Evolutionary conservation across 2,797 vertebrate species (phyloP).

Genomic region (Gadopsis marmoratus): DNA sequence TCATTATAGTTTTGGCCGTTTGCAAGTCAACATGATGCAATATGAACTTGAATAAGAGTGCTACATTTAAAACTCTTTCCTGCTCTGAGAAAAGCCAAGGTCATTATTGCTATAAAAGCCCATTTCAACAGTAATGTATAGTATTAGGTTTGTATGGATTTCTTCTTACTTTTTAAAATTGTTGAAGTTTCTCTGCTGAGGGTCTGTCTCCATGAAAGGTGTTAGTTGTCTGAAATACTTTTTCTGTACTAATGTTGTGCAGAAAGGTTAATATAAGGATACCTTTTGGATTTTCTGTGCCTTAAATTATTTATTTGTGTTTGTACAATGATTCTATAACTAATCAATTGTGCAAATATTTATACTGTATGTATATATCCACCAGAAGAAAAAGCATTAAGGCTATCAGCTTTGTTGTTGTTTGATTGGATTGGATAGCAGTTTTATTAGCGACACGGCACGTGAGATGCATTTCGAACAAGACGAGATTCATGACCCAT

Average conservation of each 20-base stretch:
- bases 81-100: constrained; percentile 66
- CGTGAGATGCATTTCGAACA: constrained; percentile 8
- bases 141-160: constrained; percentile 59
- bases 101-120: constrained; percentile 71
- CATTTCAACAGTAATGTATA: constrained; percentile 54
- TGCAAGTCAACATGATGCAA: constrained; percentile 74
- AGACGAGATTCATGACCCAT: constrained; percentile 7
- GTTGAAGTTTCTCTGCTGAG: constrained; percentile 39
- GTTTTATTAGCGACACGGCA: neutral
- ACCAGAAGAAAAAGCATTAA: constrained; percentile 8
- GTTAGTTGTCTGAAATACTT: constrained; percentile 25
- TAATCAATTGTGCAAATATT: constrained; percentile 9
- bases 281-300: constrained; percentile 20
- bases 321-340: constrained; percentile 1
- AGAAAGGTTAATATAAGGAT: constrained; percentile 21
- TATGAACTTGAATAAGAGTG: constrained; percentile 61
- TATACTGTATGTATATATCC: neutral
- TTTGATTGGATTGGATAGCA: neutral
- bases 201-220: constrained; percentile 46
- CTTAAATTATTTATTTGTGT: neutral
- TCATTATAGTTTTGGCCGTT: constrained; percentile 70
- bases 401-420: neutral
- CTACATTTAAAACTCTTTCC: constrained; percentile 53
- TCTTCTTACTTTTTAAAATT: constrained; percentile 40
- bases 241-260: constrained; percentile 11